phyloP scores from a whole-genome alignment of 2,888 invertebrate species.

The Drosophila quasianomalipes region DNA sequence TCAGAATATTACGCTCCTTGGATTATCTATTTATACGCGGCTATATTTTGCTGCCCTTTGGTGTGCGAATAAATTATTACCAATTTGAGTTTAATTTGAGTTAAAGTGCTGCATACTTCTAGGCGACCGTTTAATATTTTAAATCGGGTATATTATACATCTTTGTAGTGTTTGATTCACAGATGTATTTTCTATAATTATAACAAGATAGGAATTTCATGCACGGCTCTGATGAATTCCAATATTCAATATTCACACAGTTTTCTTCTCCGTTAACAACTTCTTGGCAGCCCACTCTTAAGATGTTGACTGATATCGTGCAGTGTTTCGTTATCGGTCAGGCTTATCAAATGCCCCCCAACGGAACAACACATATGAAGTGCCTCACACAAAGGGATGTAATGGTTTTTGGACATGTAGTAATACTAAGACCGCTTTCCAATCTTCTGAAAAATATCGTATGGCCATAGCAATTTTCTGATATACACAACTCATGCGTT shows the following conservation, averaged over 20 bases:
- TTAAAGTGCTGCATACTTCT: slow-evolving; percentile 11
- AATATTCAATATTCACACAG: slow-evolving; percentile 15
- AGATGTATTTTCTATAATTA: background rate
- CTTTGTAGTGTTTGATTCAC: slow-evolving; percentile 9
- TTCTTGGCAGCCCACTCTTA: too few relatives aligned
- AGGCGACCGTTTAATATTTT: background rate
- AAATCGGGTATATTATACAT: too few relatives aligned
- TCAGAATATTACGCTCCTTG: background rate
- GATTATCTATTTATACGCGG: too few relatives aligned
- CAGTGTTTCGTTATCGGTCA: background rate
- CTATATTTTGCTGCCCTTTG: background rate
- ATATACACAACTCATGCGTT: background rate
- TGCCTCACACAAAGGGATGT: slow-evolving; percentile 18
- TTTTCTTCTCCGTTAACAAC: too few relatives aligned
- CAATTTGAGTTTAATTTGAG: background rate
- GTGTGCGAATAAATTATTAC: background rate
- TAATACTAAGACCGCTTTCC: slow-evolving; percentile 12
- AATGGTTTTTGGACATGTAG: accelerated
- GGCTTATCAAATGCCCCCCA: slow-evolving; percentile 33
- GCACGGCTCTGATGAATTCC: background rate
- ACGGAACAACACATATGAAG: slow-evolving; percentile 5
- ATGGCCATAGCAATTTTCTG: background rate
- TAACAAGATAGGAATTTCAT: slow-evolving; percentile 20
- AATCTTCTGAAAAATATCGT: background rate
- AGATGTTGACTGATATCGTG: background rate